Percentiles rank a stretch among this genome's conserved stretches.
Conservation (phyloP, 2,888 invertebrate species). For the Mechanitis mazaeus region DNA sequence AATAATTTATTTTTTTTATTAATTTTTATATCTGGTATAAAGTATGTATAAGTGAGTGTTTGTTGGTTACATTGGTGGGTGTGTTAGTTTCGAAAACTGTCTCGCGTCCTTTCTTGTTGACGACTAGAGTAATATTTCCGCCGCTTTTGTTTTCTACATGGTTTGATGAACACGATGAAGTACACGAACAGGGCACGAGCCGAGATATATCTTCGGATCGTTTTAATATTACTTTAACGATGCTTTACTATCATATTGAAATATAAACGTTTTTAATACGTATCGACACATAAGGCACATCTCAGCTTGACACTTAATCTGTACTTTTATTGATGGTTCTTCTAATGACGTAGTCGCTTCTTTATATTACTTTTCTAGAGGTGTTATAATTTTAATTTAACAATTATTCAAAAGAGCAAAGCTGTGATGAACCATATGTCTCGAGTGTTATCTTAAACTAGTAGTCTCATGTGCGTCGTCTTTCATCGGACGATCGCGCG, state of each 20-base stretch:
- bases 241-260: too few relatives aligned
- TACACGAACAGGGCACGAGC: constrained; percentile 55
- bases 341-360: too few relatives aligned
- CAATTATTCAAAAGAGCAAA: neutral
- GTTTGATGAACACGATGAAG: constrained; percentile 59
- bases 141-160: constrained; percentile 70
- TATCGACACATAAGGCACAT: too few relatives aligned
- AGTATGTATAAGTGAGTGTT: neutral
- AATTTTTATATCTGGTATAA: neutral
- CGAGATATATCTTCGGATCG: constrained; percentile 29
- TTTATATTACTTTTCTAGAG: too few relatives aligned
- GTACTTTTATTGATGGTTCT: too few relatives aligned
- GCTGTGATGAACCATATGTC: constrained; percentile 12
- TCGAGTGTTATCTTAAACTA: constrained; percentile 12
- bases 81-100: constrained; percentile 50
- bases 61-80: constrained; percentile 7
- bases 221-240: too few relatives aligned
- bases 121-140: constrained; percentile 68
- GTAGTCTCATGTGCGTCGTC: constrained; percentile 17
- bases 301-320: too few relatives aligned
- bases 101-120: constrained; percentile 62
- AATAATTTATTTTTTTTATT: too few relatives aligned
- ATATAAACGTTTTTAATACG: too few relatives aligned
- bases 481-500: constrained; percentile 25
- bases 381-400: too few relatives aligned